Percentiles rank a stretch among this genome's conserved stretches.
These are phyloP conservation scores for Neocloeon triangulifer DNA, from an alignment of 1,140 invertebrate species.

Conservation along the genomic window DNA sequence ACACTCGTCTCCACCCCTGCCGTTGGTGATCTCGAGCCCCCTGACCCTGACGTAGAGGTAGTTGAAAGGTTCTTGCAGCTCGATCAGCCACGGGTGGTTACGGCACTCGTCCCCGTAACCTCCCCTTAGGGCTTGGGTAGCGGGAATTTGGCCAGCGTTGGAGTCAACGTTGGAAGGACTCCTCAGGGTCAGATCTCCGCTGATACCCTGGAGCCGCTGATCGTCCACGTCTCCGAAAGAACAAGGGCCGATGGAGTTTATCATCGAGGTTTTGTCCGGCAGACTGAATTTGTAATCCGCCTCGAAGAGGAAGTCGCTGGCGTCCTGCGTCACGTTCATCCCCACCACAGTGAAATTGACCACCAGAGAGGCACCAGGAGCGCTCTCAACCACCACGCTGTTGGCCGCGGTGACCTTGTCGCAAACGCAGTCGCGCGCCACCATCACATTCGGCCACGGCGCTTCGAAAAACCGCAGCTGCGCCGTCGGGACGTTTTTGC, in stretches of 20 bases:
- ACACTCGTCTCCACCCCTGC: conserved; percentile 35
- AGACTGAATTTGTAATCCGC: conserved; percentile 42
- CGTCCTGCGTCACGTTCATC: conserved; percentile 66
- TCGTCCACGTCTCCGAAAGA: conserved; percentile 33
- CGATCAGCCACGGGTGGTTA: conserved; percentile 55
- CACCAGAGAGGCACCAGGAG: too few species aligned
- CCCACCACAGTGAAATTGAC: conserved; percentile 46
- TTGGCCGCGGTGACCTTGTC: conserved; percentile 36
- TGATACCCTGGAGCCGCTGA: conserved; percentile 35
- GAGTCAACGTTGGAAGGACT: conserved; percentile 18
- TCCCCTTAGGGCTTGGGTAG: conserved; percentile 8
- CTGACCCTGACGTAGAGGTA: conserved; percentile 44
- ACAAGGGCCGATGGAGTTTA: too few species aligned
- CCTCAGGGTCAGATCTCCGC: conserved; percentile 39
- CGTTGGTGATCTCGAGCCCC: conserved; percentile 29
- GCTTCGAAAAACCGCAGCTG: conserved; percentile 45
- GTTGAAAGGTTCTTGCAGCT: conserved; percentile 40
- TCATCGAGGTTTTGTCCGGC: conserved; percentile 6
- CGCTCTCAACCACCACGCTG: too few species aligned
- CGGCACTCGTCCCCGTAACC: conserved; percentile 20
- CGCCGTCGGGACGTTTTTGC: conserved; percentile 17
- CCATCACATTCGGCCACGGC: conserved; percentile 39
- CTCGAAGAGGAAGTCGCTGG: conserved; percentile 56
- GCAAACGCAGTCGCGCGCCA: conserved; percentile 50
- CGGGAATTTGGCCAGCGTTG: conserved; percentile 17